A percentile compares a stretch with the other conserved stretches of the same genome.
phyloP scores from a whole-genome alignment of 2,888 invertebrate genomes.

The Calliopum simillimum region DNA sequence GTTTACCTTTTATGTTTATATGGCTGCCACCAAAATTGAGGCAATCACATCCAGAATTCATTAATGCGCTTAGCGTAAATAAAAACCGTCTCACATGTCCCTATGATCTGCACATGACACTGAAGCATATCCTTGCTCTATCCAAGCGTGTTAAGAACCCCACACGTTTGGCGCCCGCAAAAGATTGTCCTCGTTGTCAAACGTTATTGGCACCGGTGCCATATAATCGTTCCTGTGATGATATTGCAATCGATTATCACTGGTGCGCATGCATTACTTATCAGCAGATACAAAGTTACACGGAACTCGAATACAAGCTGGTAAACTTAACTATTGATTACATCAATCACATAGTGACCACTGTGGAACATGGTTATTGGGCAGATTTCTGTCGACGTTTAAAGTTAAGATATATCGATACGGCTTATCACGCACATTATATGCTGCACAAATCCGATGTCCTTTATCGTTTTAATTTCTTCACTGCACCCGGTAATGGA shows the following conservation, averaged over 20 bases:
- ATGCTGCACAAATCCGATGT: too few relatives aligned
- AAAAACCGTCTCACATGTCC: conserved; percentile 76
- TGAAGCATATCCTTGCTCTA: conserved; percentile 76
- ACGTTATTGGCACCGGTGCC: conserved; percentile 74
- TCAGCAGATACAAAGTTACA: conserved; percentile 63
- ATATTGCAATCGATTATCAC: conserved; percentile 76
- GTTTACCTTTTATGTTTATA: conserved; percentile 78
- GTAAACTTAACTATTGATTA: conserved; percentile 64
- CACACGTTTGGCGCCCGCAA: conserved; percentile 60
- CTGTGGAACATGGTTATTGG: conserved; percentile 57
- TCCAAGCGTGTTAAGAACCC: conserved; percentile 66
- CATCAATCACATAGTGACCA: conserved; percentile 59
- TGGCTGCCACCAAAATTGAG: conserved; percentile 75
- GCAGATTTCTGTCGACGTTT: conserved; percentile 70
- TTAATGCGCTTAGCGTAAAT: conserved; percentile 71
- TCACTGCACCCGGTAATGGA: conserved; percentile 75
- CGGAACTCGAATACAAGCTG: conserved; percentile 70
- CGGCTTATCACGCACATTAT: conserved; percentile 67
- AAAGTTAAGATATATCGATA: conserved; percentile 70
- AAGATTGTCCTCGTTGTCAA: conserved; percentile 75
- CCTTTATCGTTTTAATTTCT: conserved; percentile 75
- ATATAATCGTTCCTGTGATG: conserved; percentile 74
- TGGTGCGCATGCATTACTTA: conserved; percentile 83
- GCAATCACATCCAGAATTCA: conserved; percentile 69
- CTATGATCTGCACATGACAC: conserved; percentile 78